Evolutionary conservation across 2,888 invertebrate genomes (phyloP).

Genomic region (Trichogramma evanescens): DNA sequence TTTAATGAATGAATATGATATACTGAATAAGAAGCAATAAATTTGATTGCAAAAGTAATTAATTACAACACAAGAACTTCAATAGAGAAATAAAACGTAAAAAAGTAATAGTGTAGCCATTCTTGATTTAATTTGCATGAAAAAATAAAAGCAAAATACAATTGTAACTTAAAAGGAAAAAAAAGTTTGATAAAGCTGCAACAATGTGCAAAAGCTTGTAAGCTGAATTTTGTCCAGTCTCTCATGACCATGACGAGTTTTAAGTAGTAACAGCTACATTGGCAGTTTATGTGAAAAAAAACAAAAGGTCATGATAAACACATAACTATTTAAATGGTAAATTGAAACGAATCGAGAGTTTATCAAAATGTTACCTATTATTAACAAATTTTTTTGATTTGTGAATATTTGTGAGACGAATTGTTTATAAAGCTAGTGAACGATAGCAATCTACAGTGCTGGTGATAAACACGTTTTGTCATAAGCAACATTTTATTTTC

Average conservation of each 20-base stretch:
- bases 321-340: no score
- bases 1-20: no score
- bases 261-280: background rate
- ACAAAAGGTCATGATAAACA: no score
- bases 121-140: slow-evolving; percentile 19
- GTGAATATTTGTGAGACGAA: background rate
- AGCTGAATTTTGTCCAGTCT: slow-evolving; percentile 36
- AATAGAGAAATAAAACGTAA: background rate
- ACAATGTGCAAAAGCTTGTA: slow-evolving; percentile 44
- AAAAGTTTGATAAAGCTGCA: slow-evolving; percentile 38
- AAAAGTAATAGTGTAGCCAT: slow-evolving; percentile 2
- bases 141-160: slow-evolving; percentile 32
- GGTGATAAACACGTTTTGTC: slow-evolving; percentile 34
- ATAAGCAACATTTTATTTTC: slow-evolving; percentile 8
- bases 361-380: no score
- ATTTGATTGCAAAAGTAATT: no score
- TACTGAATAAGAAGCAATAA: no score
- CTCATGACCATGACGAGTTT: slow-evolving; percentile 14
- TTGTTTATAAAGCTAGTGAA: slow-evolving; percentile 29
- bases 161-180: slow-evolving; percentile 32
- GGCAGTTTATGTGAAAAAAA: no score
- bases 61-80: background rate
- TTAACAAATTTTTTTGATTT: background rate
- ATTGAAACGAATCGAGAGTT: no score
- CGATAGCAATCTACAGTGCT: slow-evolving; percentile 38